Evolutionary conservation across 2,797 vertebrate species (phyloP), one percentile per base, ranked within the genome.

Genomic region (Apogon talboti): DNA sequence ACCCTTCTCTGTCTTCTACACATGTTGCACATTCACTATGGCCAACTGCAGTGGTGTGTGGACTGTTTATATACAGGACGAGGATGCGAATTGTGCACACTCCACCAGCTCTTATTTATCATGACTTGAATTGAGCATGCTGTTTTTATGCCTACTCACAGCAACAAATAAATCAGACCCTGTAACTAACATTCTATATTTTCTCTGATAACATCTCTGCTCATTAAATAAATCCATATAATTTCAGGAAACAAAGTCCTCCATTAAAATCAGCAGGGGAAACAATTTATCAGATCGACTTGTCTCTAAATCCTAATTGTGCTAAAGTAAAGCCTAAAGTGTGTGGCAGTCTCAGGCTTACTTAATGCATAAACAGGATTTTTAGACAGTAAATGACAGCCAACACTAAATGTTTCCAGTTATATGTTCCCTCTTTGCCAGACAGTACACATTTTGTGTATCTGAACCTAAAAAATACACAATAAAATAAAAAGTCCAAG

Each of bases 21-120:
- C 42, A 48, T 50, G 66, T 81, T 76, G 60, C 71, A 81, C 74
- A 77, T 86, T 84, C 82, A 72, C 78, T 74, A 62, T 51, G 57
- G 74, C 65, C 78, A 76, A 67, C 24, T 70, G 55, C 82, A 59
- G 49, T 55, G n/a, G 65, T 44, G 48, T 49, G 50, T 18, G 21
- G 50, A 38, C 42, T 54, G 11, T 33, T 16, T 48, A 8, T 35
- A 13, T 14, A 6, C 45, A 24, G 9, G 7, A 35, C 33, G 9
- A 35, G 33, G 33, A 35, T 35, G 33, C 9, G 3, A 10, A 35
- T 35, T 35, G 7, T 35, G 28, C 33, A 35, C 7, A 35, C 9
- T 35, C 33, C 7, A 35, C 33, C 33, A 35, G 33, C 9, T 35
- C 33, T 35, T 35, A 35, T 35, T 35, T 35, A 35, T 35, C 9